Percentiles rank a stretch among this genome's conserved stretches.
These are phyloP conservation scores for Conus canariensis DNA, from an alignment of 2,888 invertebrate genomes.

Conservation along the genomic window DNA sequence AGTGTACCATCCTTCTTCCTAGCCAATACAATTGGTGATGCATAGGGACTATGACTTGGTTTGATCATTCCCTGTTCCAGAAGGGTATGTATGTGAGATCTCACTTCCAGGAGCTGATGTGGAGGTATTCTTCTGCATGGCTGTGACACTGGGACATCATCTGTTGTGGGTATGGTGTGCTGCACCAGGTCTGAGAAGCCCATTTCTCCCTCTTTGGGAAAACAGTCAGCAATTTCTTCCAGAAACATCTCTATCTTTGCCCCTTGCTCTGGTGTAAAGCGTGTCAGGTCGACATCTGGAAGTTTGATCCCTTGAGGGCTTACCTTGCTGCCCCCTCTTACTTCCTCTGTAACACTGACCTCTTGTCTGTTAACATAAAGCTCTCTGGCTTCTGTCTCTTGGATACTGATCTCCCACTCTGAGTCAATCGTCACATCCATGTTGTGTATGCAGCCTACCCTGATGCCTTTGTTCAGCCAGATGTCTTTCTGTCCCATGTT, in stretches of 20 bases:
- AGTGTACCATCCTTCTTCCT: slow-evolving; percentile 23
- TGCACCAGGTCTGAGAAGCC: slow-evolving; percentile 1
- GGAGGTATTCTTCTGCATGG: slow-evolving; percentile 34
- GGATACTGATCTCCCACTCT: neutral
- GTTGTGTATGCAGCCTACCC: neutral
- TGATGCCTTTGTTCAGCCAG: neutral
- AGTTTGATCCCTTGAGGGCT: neutral
- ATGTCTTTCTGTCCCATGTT: neutral
- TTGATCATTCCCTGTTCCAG: neutral
- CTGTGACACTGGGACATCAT: slow-evolving; percentile 2
- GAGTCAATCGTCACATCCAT: neutral
- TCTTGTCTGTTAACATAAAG: neutral
- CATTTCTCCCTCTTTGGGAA: neutral
- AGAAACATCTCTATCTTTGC: neutral
- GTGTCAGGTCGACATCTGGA: neutral
- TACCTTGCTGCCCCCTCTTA: no score
- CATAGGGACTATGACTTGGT: slow-evolving; percentile 29
- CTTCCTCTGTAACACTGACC: no score
- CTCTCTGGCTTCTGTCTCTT: slow-evolving; percentile 8
- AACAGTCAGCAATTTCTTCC: neutral
- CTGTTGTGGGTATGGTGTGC: neutral
- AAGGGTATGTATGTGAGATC: neutral
- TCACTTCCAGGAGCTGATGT: neutral
- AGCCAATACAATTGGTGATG: neutral
- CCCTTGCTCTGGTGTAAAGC: neutral